Evolutionary conservation across 30 jellyfish, hydroid and myxozoan species (phyloP), one percentile per base, ranked within the genome.

Genomic region (Turritopsis rubra): DNA sequence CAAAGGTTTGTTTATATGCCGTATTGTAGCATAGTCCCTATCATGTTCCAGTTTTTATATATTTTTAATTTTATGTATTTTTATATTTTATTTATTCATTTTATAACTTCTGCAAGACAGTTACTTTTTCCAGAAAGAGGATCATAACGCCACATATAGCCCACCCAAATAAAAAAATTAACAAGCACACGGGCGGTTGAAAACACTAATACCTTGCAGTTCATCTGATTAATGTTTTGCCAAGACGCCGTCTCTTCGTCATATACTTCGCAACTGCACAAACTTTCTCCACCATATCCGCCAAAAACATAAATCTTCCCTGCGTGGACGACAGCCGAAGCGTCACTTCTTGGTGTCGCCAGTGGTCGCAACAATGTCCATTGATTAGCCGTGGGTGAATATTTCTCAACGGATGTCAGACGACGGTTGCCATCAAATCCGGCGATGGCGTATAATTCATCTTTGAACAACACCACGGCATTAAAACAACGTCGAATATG

Each of bases 341-440:
- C 79, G 90, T 90, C 97, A 82, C 97, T 90, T 73, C 97, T 71
- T 16, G 96, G 84, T 41, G 95, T 80, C 22, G 81, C 81, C 31
- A 86, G 71, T 16, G 95, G 82, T 66, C 87, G 79, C 71, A 90
- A 82, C 7, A 84, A 24, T 18, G 86, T 90, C 97, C 97, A 90
- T 73, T 86, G 95, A 65, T 90, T 86, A 7, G 81, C 19, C 5
- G 60, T 26, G 22, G 82, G 82, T 29, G 85, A 82, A 77, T 86
- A 90, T 29, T 83, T 65, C 75, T 90, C 97, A 28, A 83, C 94
- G 53, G 90, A 68, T 65, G 93, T 71, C 28, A 90, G 54, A 25
- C 97, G 88, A 52, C 81, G 66, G 20, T 60, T 66, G 72, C 97
- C 97, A 52, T 90, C 96, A 66, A 84, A 90, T 29, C 97, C 97